Evolutionary conservation across 2,888 invertebrate genomes (phyloP).

Genomic region (Geotrupes spiniger): DNA sequence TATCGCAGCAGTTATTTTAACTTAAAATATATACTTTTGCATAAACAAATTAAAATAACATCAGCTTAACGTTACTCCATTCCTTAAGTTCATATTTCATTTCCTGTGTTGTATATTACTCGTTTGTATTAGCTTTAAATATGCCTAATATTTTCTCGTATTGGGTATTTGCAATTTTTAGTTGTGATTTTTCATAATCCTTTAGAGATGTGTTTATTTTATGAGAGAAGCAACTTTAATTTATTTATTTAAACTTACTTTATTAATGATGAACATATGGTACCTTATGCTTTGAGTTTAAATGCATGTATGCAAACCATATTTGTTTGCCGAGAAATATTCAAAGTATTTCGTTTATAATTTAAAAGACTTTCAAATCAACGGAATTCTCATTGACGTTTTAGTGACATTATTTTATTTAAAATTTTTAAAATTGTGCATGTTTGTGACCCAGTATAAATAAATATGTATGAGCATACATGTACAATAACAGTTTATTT

Average conservation of each 20-base stretch:
- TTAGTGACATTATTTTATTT: no score
- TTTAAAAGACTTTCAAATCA: no score
- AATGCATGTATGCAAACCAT: neutral
- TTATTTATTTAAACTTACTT: constrained; percentile 19
- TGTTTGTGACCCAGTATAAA: no score
- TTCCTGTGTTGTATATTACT: neutral
- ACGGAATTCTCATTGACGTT: no score
- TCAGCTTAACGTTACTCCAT: neutral
- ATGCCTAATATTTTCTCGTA: neutral
- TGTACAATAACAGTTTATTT: neutral
- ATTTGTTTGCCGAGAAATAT: neutral
- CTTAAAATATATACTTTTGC: constrained; percentile 16
- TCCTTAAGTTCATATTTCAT: constrained; percentile 5
- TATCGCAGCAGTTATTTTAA: constrained; percentile 29
- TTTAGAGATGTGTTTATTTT: constrained; percentile 10
- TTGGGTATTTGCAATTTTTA: constrained; percentile 12
- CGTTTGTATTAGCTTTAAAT: constrained; percentile 16
- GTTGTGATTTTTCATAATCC: constrained; percentile 16
- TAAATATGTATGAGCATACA: no score
- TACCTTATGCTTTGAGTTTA: constrained; percentile 3
- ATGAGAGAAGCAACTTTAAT: constrained; percentile 8
- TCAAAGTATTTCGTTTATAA: no score
- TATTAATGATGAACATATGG: constrained; percentile 7
- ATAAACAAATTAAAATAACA: constrained; percentile 9
- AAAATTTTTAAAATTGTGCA: no score